Conservation (phyloP, 2,113 vertebrate genomes). For the Cariama cristata region DNA sequence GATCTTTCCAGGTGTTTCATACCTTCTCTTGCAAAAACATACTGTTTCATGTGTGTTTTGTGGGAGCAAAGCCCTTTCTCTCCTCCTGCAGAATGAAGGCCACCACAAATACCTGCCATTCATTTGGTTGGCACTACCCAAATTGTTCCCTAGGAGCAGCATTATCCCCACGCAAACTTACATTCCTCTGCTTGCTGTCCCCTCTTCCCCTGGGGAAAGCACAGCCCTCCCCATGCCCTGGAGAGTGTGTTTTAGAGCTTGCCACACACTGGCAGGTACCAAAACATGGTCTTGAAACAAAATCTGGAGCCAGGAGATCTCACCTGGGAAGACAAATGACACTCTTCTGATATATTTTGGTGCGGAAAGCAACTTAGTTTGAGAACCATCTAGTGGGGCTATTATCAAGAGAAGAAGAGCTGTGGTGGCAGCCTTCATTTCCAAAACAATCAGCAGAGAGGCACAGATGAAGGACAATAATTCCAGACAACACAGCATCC, state of each 20-base stretch:
- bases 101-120: neutral
- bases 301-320: neutral
- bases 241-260: neutral
- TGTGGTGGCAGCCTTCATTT: neutral
- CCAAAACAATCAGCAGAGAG: neutral
- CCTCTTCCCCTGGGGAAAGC: neutral
- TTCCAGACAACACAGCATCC: neutral
- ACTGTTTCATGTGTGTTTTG: neutral
- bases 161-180: rapidly evolving
- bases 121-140: neutral
- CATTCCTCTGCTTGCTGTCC: neutral
- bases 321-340: neutral
- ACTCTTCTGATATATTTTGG: neutral
- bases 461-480: neutral
- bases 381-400: neutral
- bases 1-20: neutral
- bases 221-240: neutral
- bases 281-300: neutral
- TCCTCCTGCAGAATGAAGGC: neutral
- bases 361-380: neutral
- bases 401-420: neutral
- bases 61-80: neutral
- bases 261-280: neutral
- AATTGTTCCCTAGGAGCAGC: neutral
- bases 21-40: neutral